A percentile compares a stretch with the other conserved stretches of the same genome.
phyloP scores from a whole-genome alignment of 2,888 invertebrate species.

The Athripsodes cinereus region DNA sequence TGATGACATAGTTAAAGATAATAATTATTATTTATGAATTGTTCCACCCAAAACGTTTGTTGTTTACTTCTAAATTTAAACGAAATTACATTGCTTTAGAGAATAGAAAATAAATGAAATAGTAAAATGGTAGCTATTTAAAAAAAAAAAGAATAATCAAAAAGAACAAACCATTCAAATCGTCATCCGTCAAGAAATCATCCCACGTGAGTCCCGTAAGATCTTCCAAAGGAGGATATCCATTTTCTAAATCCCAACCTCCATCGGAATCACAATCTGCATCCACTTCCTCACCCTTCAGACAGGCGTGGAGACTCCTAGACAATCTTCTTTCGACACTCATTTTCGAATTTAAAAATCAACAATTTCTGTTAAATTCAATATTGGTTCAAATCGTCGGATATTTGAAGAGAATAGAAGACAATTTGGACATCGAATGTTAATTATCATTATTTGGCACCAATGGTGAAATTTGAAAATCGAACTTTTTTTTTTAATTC shows the following conservation, averaged over 20 bases:
- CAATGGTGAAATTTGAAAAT: too few relatives aligned
- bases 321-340: conserved; percentile 55
- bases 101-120: too few relatives aligned
- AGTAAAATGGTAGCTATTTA: too few relatives aligned
- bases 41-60: too few relatives aligned
- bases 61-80: too few relatives aligned
- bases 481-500: too few relatives aligned
- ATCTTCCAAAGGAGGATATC: conserved; percentile 47
- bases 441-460: neutral
- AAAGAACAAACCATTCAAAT: conserved; percentile 17
- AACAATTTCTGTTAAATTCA: too few relatives aligned
- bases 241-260: conserved; percentile 40
- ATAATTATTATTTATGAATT: too few relatives aligned
- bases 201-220: conserved; percentile 43
- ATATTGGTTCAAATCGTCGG: too few relatives aligned
- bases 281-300: conserved; percentile 57
- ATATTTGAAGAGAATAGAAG: neutral
- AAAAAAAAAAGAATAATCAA: too few relatives aligned
- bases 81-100: too few relatives aligned
- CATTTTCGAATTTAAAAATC: conserved; percentile 36
- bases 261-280: conserved; percentile 48
- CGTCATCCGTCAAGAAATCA: conserved; percentile 44
- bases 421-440: neutral
- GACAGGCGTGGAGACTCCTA: conserved; percentile 62
- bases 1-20: too few relatives aligned